These are phyloP conservation scores for Pangasius macronema DNA, from an alignment of 2,797 vertebrate species.

Conservation along the genomic window DNA sequence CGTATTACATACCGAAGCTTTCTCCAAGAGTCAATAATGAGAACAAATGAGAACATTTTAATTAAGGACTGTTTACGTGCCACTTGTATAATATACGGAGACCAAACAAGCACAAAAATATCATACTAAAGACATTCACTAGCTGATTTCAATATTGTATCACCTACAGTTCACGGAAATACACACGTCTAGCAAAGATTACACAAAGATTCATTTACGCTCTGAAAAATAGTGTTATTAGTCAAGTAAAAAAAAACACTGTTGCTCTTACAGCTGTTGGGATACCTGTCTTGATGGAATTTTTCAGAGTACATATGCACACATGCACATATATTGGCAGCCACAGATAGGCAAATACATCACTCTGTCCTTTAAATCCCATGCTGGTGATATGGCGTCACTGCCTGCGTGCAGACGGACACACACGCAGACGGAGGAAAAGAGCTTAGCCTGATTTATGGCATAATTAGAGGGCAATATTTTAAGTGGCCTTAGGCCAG, in stretches of 20 bases:
- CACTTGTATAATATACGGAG: not conserved
- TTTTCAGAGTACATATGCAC: not conserved
- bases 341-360: conserved; percentile 36
- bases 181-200: not conserved
- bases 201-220: not conserved
- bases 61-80: not conserved
- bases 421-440: conserved; percentile 27
- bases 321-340: not conserved
- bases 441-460: conserved; percentile 69
- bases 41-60: conserved; percentile 23
- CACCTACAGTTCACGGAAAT: not conserved
- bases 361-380: conserved; percentile 26
- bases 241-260: not conserved
- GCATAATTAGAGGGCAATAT: conserved; percentile 70
- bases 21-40: conserved; percentile 62
- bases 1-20: conserved; percentile 46
- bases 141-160: not conserved
- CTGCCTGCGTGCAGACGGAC: conserved; percentile 10
- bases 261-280: not conserved
- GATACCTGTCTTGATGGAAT: not conserved
- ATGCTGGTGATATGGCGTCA: conserved; percentile 17
- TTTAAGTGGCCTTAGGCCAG: conserved; percentile 69
- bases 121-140: not conserved
- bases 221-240: not conserved
- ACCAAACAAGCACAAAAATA: not conserved